Evolutionary conservation across 2,113 vertebrate species (phyloP).

Genomic region (Pelecanus crispus): DNA sequence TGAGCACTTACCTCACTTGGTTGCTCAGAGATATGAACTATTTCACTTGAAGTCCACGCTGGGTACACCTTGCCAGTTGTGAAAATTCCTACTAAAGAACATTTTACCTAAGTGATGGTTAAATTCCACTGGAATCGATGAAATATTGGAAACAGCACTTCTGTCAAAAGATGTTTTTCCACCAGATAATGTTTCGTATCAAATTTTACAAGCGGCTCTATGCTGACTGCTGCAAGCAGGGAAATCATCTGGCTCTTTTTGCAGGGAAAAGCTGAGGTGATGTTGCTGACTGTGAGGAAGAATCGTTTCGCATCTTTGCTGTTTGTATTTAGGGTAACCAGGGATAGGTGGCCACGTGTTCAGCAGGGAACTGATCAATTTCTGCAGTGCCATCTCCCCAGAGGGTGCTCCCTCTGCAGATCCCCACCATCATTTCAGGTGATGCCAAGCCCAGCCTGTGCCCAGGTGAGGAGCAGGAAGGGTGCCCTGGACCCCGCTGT

Average conservation of each 20-base stretch:
- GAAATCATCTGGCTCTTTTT: neutral
- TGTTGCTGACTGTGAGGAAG: neutral
- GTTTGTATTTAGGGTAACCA: neutral
- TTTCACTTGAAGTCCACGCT: neutral
- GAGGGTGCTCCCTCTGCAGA: neutral
- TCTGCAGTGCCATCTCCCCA: neutral
- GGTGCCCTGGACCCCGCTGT: neutral
- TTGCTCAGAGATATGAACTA: neutral
- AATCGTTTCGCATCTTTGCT: neutral
- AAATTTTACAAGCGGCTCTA: neutral
- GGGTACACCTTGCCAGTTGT: neutral
- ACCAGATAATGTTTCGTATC: neutral
- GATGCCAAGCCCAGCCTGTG: neutral
- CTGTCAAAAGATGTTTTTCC: neutral
- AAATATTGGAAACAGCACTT: neutral
- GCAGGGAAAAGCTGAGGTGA: neutral
- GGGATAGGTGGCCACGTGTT: too few species aligned
- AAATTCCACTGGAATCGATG: neutral
- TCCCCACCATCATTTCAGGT: neutral
- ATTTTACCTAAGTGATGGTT: neutral
- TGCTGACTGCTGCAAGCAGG: neutral
- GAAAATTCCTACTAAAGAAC: neutral
- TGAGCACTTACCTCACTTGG: neutral
- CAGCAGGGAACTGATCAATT: neutral
- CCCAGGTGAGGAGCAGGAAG: accelerated